These are phyloP conservation scores for Syrista parreyssii DNA, from an alignment of 2,888 invertebrate genomes.

Conservation along the genomic window DNA sequence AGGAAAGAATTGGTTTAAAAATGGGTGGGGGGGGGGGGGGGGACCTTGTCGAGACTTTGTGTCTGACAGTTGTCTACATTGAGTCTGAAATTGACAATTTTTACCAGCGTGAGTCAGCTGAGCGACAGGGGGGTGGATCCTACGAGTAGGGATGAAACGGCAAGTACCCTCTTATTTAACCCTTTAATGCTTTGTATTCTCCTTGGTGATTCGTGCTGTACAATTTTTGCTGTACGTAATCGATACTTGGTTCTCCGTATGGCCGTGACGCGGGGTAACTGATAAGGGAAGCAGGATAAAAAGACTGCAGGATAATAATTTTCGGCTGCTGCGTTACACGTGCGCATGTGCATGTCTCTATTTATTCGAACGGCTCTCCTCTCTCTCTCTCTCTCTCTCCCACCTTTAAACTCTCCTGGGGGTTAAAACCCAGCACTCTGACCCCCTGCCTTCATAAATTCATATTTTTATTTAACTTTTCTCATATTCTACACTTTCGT, in stretches of 20 bases:
- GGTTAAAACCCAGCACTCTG: neutral
- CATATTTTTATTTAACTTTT: constrained; percentile 32
- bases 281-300: neutral
- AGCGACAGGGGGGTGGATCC: neutral
- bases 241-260: neutral
- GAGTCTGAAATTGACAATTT: too few species aligned
- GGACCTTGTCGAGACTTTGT: neutral
- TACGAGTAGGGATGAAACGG: neutral
- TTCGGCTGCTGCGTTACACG: neutral
- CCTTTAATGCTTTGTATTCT: neutral
- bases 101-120: neutral
- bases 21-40: too few species aligned
- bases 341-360: neutral
- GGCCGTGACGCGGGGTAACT: neutral
- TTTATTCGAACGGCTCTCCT: neutral
- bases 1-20: neutral
- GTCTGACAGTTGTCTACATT: neutral
- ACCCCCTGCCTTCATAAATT: constrained; percentile 23
- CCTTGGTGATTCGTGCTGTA: neutral
- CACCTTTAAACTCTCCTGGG: neutral
- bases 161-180: neutral
- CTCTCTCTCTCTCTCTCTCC: neutral
- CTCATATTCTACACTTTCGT: constrained; percentile 28
- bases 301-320: neutral
- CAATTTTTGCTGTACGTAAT: neutral